Base-by-base conservation (phyloP, 2,797 vertebrate genomes). In the Heteromormyrus szaboi region DNA sequence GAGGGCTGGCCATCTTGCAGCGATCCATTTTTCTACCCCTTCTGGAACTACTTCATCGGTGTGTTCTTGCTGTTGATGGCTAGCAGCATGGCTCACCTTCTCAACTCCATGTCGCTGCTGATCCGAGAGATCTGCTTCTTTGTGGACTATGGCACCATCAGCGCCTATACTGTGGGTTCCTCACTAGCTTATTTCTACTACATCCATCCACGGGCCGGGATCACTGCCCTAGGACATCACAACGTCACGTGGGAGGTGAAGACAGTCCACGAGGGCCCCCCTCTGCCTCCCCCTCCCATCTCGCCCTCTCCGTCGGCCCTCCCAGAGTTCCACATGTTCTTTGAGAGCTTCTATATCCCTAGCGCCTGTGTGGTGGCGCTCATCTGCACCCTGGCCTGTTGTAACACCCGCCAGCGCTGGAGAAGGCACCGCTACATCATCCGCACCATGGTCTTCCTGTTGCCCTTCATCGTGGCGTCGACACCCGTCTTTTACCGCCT, bases 41-140 rank as follows among this genome's bases (percentile, higher is more conserved):
- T 96, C 88, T 97, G 96, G 96, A 97, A 90, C 93, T 97, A 97
- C 92, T 96, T 93, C 2, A 93, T 95, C 0, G 93, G 95, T 9
- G 96, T 96, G 85, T 94, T 95, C 50, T 95, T 93, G 25, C 93
- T 96, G 84, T 94, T 96, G 44, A 94, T 95, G 91, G 96, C 94
- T 0, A 96, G 96, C 93, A 94, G 95, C 91, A 90, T 96, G 94
- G 95, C 95, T 8, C 93, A 95, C 90, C 94, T 97, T 81, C 94
- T 97, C 6, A 97, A 96, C 93, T 96, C 96, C 0, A 96, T 97
- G 96, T 97, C 96, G 0, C 92, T 97, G 88, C 94, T 95, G 41
- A 93, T 96, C 0, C 89, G 95, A 12, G 94, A 94, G 89, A 92
- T 96, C 48, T 96, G 95, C 92, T 96, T 96, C 91, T 97, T 96